Percentiles rank a stretch among this genome's conserved stretches.
These are phyloP conservation scores for Pycnonotus jocosus DNA, from an alignment of 2,113 vertebrate species.

Conservation along the genomic window DNA sequence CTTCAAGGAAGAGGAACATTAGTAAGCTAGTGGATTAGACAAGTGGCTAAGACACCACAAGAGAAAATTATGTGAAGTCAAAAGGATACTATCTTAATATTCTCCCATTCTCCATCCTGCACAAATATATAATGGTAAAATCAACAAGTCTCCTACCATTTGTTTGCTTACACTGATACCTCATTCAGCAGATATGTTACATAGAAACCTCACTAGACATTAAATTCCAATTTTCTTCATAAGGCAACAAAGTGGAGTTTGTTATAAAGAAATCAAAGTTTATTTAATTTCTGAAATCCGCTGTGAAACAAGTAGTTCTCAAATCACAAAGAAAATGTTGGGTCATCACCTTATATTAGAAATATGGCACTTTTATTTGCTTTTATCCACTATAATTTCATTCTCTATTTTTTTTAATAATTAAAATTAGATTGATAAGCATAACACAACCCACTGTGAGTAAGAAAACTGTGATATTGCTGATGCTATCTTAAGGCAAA, in stretches of 20 bases:
- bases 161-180: conserved; percentile 56
- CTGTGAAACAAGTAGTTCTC: conserved; percentile 35
- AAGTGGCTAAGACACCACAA: background rate
- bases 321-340: conserved; percentile 37
- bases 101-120: background rate
- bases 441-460: conserved; percentile 22
- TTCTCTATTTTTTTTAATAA: background rate
- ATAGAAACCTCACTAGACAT: conserved; percentile 24
- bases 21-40: background rate
- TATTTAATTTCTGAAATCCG: conserved; percentile 55
- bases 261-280: conserved; percentile 63
- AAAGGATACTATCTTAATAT: background rate
- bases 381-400: conserved; percentile 56
- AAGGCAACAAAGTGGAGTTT: conserved; percentile 58
- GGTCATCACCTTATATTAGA: conserved; percentile 8
- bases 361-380: conserved; percentile 29
- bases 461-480: background rate
- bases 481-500: conserved; percentile 33
- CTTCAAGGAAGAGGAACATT: background rate
- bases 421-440: conserved; percentile 27
- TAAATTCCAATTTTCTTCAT: conserved; percentile 51
- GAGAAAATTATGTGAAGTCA: background rate
- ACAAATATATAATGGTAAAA: background rate
- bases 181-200: conserved; percentile 50
- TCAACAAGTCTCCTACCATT: background rate